Base-by-base conservation (phyloP, 2,113 vertebrate genomes). In the Micronycteris hirsuta region DNA sequence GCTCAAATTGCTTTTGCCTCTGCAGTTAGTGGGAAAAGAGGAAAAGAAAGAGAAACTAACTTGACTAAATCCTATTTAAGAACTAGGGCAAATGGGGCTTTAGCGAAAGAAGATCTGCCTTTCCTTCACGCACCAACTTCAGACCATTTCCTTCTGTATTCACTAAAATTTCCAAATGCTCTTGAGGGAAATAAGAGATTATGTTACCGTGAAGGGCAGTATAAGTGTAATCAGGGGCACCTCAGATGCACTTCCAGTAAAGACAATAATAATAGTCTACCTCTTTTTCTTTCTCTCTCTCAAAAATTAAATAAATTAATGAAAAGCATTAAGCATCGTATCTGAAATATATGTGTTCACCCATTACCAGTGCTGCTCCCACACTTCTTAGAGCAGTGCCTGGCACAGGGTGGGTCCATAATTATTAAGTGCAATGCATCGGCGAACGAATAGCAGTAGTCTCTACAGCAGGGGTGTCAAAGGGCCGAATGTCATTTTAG, bases 11-110 rank as follows among this genome's bases (percentile, higher is more conserved):
- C 22, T 93, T 96, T 87, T 89, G 58, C 71, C 33, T 89, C 90
- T 45, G 31, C 13, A 96, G 43, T 49, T 77, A 77, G 52, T 67
- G 33, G n/a, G 4, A 58, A 93, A 83, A 61, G 43, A 74, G 56
- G 49, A 74, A 68, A 45, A 61, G n/a, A 93, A 38, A 74, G 22
- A 54, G 24, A 92, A 70, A 52, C 65, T 76, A 92, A 56, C 36
- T 68, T 84, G 76, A 88, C 28, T 82, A 89, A 88, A 95, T 91
- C 41, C 77, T 82, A 71, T 80, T 92, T 93, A 85, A 95, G 92
- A 97, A 93, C n/a, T 94, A 90, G 93, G 65, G n/a, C 83, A 96
- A 91, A 93, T 61, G 91, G 77, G 17, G 19, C 77, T 95, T 96
- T 88, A 91, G 82, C 65, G 87, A 86, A 96, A 95, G 63, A 96